phyloP scores from a whole-genome alignment of 2,888 invertebrate species.

The Octodonta nipae region DNA sequence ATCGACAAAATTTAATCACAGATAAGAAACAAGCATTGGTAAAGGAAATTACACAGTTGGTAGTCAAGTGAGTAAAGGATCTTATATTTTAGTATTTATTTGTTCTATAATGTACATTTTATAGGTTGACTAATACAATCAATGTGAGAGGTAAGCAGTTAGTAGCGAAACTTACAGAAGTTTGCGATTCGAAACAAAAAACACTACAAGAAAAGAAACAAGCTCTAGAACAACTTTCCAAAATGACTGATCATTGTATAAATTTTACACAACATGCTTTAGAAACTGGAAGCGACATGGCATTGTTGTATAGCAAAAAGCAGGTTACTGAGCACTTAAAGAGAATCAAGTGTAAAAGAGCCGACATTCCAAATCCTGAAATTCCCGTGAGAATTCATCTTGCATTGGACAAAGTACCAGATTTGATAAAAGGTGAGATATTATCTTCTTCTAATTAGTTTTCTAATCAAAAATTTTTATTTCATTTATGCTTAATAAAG shows the following conservation, averaged over 20 bases:
- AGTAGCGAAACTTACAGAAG: conserved; percentile 66
- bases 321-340: conserved; percentile 61
- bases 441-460: not conserved
- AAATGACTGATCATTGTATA: conserved; percentile 79
- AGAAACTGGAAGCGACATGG: conserved; percentile 69
- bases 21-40: conserved; percentile 75
- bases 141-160: conserved; percentile 72
- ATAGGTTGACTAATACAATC: conserved; percentile 65
- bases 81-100: not conserved
- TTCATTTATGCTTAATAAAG: conserved; percentile 13
- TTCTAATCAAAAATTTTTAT: not conserved
- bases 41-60: conserved; percentile 76
- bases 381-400: conserved; percentile 73
- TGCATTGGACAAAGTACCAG: conserved; percentile 66
- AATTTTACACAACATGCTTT: conserved; percentile 69
- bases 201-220: conserved; percentile 74
- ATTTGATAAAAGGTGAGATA: conserved; percentile 55
- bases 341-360: conserved; percentile 67
- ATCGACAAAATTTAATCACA: conserved; percentile 68
- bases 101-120: conserved; percentile 6
- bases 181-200: conserved; percentile 61
- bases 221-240: conserved; percentile 66
- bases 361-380: conserved; percentile 81
- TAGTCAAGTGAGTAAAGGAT: conserved; percentile 53
- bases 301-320: conserved; percentile 70